Conservation (phyloP, 1,140 invertebrate species). For the Amyelois transitella region DNA sequence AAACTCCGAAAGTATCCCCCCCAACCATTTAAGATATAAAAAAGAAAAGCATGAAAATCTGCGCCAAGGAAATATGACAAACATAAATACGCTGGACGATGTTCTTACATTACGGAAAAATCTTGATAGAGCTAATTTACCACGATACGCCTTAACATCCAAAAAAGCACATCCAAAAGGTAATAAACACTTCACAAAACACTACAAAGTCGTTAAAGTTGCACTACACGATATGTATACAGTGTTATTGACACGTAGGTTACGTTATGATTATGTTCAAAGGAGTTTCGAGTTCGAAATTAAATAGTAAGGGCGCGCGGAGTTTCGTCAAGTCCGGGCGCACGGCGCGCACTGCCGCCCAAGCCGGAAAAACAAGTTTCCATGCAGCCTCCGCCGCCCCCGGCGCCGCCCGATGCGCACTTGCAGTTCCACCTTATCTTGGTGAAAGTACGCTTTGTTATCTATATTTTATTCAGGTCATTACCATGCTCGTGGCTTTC, state of each 20-base stretch:
- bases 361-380: conserved; percentile 37
- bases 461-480: conserved; percentile 9
- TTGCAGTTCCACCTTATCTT: conserved; percentile 53
- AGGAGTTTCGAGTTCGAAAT: not conserved
- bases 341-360: conserved; percentile 61
- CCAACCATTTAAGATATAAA: conserved; percentile 38
- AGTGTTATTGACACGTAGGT: not conserved
- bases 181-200: conserved; percentile 4
- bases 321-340: conserved; percentile 27
- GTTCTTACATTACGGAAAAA: conserved; percentile 37
- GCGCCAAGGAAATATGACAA: conserved; percentile 45
- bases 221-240: not conserved
- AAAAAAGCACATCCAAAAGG: conserved; percentile 5
- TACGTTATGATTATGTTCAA: not conserved
- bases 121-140: conserved; percentile 22
- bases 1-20: conserved; percentile 31
- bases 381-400: conserved; percentile 51
- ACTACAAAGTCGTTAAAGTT: conserved; percentile 4
- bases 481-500: conserved; percentile 2
- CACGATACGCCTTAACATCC: not conserved
- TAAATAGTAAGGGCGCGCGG: conserved; percentile 16
- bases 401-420: conserved; percentile 45
- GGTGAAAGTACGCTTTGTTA: conserved; percentile 38
- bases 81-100: conserved; percentile 50
- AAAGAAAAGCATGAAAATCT: conserved; percentile 38